Evolutionary conservation across 2,797 vertebrate genomes (phyloP).

Genomic region (Artibeus jamaicensis): DNA sequence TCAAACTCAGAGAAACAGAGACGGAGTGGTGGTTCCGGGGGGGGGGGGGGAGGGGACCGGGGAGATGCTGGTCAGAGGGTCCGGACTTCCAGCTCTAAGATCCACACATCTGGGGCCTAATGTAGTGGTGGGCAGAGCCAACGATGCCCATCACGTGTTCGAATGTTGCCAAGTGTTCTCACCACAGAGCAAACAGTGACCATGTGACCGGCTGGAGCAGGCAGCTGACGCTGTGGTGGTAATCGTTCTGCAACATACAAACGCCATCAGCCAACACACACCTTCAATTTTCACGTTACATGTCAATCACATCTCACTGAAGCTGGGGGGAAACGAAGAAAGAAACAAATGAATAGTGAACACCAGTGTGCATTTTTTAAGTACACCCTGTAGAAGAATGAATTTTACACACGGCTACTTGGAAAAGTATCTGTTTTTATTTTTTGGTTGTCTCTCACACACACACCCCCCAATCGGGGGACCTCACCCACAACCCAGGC

Average conservation of each 20-base stretch:
- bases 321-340: background rate
- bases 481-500: too few relatives aligned
- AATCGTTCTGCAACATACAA: background rate
- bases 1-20: background rate
- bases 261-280: background rate
- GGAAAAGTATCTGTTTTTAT: background rate
- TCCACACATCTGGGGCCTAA: background rate
- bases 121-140: background rate
- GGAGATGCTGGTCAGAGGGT: background rate
- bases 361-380: background rate
- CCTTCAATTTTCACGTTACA: background rate
- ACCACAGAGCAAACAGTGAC: background rate
- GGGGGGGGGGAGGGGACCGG: background rate
- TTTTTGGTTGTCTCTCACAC: too few relatives aligned
- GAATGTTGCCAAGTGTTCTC: background rate
- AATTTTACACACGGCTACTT: background rate
- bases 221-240: background rate
- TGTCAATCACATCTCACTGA: background rate
- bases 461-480: too few relatives aligned
- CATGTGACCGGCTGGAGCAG: fast-evolving
- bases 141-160: too few relatives aligned
- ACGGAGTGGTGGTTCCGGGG: background rate
- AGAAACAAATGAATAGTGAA: background rate
- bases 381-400: background rate
- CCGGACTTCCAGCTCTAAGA: background rate